phyloP scores from a whole-genome alignment of 2,113 vertebrate genomes.

The Echinops telfairi region DNA sequence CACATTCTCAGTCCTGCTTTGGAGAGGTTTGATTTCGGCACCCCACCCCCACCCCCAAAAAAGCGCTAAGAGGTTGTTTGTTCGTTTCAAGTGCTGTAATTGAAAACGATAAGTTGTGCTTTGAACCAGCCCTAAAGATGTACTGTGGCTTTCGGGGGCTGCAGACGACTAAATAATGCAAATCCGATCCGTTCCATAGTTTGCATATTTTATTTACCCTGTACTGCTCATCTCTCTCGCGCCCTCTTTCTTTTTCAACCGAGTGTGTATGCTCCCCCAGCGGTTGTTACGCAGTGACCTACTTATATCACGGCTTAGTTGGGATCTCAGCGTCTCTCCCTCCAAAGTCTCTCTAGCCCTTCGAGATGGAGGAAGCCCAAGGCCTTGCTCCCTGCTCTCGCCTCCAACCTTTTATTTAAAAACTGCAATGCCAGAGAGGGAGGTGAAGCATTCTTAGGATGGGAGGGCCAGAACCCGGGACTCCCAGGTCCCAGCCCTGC shows the following conservation, averaged over 20 bases:
- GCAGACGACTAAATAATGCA: conserved; percentile 69
- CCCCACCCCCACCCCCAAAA: background rate
- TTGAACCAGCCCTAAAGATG: conserved; percentile 73
- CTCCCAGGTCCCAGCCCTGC: background rate
- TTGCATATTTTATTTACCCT: conserved; percentile 57
- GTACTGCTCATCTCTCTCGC: conserved; percentile 27
- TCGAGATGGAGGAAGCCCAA: background rate
- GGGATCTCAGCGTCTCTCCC: conserved; percentile 46
- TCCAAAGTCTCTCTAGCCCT: background rate
- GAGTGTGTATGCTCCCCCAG: background rate
- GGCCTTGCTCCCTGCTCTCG: background rate
- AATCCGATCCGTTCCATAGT: conserved; percentile 47
- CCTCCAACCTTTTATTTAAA: background rate
- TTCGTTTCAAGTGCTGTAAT: conserved; percentile 79
- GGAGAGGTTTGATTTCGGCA: conserved; percentile 73
- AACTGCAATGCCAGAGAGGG: background rate
- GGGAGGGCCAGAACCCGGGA: background rate
- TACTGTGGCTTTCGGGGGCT: conserved; percentile 58
- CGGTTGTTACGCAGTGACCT: conserved; percentile 55
- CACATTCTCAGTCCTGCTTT: conserved; percentile 64
- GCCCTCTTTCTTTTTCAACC: background rate
- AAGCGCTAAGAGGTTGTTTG: conserved; percentile 68
- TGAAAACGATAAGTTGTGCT: conserved; percentile 73
- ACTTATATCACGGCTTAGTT: conserved; percentile 40
- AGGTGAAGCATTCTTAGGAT: background rate